Conservation (phyloP, 2,797 vertebrate genomes). For the Myotis pilosus region DNA sequence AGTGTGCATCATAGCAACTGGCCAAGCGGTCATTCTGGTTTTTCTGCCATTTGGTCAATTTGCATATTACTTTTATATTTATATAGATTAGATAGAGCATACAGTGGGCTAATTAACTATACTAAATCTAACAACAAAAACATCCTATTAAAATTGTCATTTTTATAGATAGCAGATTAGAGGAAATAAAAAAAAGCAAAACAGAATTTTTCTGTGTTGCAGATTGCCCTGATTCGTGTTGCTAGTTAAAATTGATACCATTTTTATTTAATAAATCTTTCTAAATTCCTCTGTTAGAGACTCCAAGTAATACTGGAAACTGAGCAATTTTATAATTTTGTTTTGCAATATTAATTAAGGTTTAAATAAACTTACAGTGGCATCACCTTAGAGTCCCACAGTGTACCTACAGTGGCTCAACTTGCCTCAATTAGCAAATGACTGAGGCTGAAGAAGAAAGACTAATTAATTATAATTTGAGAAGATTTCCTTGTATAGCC, state of each 20-base stretch:
- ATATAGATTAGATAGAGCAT: neutral
- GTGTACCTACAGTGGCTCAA: neutral
- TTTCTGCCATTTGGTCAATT: too few relatives aligned
- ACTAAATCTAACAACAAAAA: neutral
- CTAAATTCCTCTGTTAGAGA: neutral
- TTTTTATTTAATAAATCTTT: neutral
- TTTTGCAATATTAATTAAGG: neutral
- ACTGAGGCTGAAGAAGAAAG: neutral
- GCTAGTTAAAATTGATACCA: neutral
- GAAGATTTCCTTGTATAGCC: neutral
- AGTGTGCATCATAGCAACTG: too few relatives aligned
- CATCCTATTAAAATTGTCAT: neutral
- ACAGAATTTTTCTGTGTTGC: neutral
- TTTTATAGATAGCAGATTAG: neutral
- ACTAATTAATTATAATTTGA: neutral
- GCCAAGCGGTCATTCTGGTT: too few relatives aligned
- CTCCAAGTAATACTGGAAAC: neutral
- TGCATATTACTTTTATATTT: too few relatives aligned
- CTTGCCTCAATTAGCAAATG: neutral
- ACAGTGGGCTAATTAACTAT: neutral
- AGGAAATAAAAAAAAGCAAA: neutral
- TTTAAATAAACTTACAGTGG: neutral
- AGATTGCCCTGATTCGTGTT: neutral
- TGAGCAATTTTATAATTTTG: conserved; percentile 1
- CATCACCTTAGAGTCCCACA: neutral